A percentile compares a stretch with the other conserved stretches of the same genome.
Evolutionary conservation across 2,113 vertebrate species (phyloP).

Genomic region (Eupsittula cactorum): DNA sequence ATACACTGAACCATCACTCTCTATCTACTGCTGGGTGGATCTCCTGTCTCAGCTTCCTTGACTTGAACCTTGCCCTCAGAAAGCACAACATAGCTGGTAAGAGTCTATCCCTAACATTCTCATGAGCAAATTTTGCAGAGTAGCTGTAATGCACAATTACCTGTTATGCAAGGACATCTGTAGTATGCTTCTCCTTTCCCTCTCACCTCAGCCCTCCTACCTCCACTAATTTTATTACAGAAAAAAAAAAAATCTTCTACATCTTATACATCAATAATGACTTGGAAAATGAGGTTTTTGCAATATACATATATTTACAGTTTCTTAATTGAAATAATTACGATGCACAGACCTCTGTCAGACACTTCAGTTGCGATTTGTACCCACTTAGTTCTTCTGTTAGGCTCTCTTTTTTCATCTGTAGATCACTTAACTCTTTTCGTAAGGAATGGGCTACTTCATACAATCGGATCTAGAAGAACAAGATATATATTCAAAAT

Average conservation of each 20-base stretch:
- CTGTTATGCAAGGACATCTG: background rate
- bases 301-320: background rate
- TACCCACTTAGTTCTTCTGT: constrained; percentile 82
- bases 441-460: constrained; percentile 85
- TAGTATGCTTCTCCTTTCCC: background rate
- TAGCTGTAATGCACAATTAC: background rate
- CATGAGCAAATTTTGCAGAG: background rate
- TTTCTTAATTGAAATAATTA: background rate
- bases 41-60: background rate
- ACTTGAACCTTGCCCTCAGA: background rate
- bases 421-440: constrained; percentile 82
- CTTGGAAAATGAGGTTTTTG: background rate
- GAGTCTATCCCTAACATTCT: background rate
- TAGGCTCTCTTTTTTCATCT: constrained; percentile 77
- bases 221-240: background rate
- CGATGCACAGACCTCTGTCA: constrained; percentile 84
- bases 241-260: background rate
- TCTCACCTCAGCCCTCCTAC: fast-evolving
- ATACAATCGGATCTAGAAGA: constrained; percentile 84
- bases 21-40: background rate
- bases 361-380: constrained; percentile 80
- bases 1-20: background rate
- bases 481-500: background rate
- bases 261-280: background rate
- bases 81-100: background rate